Base-by-base conservation (phyloP, 2,113 vertebrate species). In the Dicerorhinus sumatrensis region DNA sequence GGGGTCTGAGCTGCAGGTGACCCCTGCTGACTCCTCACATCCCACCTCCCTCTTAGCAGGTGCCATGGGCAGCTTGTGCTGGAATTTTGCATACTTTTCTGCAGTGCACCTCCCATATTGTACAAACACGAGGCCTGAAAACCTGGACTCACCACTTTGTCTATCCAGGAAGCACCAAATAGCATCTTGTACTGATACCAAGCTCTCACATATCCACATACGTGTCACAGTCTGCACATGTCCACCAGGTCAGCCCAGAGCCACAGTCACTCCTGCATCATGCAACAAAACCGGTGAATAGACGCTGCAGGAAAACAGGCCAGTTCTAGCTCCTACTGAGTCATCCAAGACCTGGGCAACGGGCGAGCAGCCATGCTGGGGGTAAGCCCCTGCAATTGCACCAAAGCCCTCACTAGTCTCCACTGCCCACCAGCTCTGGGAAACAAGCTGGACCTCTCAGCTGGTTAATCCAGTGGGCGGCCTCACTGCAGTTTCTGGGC, bases 371-470 rank as follows among this genome's bases (percentile, higher is more conserved):
- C 48, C 18, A 5, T 21, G 5, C 62, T 2, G 21, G 27, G 18
- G 4, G 4, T 48, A 20, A 9, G 7, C 20, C 54, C 16, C 0
- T 42, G 91, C 6, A 25, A 17, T 29, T 6, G 17, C 54, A 2
- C 9, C 56, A 17, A n/a, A 21, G 16, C 12, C 39, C 25, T 62
- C 17, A 20, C 14, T 23, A 46, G 84, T 54, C 91, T 54, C 54
- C 36, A 1, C 29, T 42, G 72, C n/a, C 7, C 70, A 60, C 48
- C 46, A 18, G n/a, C 54, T 54, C 42, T 0, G 0, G 0, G 31
- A 5, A 6, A 29, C 0, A 0, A 60, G 33, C 65, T 31, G 8
- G 42, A 8, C 13, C 58, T 60, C 87, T 69, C 36, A 3, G 25
- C 6, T 46, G 29, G 54, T 33, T 56, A 18, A 6, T 48, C 54